These are phyloP conservation scores for Polietes domitor DNA, from an alignment of 2,888 invertebrate species.

Conservation along the genomic window DNA sequence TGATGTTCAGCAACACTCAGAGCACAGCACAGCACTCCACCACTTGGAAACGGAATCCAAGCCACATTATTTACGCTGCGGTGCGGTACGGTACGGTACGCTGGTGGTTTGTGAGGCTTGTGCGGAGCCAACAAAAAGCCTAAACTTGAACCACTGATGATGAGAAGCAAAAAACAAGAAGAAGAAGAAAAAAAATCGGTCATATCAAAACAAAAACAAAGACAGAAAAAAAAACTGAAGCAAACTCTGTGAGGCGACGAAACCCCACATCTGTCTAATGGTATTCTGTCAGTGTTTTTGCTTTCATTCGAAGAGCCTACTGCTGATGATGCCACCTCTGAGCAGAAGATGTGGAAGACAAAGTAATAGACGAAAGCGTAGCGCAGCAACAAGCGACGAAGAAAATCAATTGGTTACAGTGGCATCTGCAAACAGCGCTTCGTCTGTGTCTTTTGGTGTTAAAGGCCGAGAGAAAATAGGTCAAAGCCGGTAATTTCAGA, in stretches of 20 bases:
- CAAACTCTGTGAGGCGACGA: neutral
- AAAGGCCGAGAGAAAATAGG: no score
- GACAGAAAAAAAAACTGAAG: neutral
- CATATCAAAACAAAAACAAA: neutral
- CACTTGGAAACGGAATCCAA: constrained; percentile 22
- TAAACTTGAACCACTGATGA: constrained; percentile 13
- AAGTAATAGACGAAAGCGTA: neutral
- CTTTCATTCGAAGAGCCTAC: constrained; percentile 10
- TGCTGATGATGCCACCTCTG: neutral
- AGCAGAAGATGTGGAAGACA: neutral
- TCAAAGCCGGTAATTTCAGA: no score
- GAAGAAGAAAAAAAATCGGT: constrained; percentile 2
- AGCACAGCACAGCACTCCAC: no score
- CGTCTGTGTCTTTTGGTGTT: no score
- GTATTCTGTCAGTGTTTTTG: neutral
- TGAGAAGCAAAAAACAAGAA: neutral
- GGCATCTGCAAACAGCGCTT: neutral
- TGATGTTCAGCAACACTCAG: neutral
- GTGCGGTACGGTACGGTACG: no score
- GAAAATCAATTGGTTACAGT: neutral
- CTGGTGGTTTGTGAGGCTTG: neutral
- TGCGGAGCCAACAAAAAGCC: constrained; percentile 27
- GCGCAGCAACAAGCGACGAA: neutral
- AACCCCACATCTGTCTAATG: neutral
- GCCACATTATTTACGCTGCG: constrained; percentile 34